A percentile compares a stretch with the other conserved stretches of the same genome.
Evolutionary conservation across 2,888 invertebrate genomes (phyloP).

Genomic region (Arenicola marina): DNA sequence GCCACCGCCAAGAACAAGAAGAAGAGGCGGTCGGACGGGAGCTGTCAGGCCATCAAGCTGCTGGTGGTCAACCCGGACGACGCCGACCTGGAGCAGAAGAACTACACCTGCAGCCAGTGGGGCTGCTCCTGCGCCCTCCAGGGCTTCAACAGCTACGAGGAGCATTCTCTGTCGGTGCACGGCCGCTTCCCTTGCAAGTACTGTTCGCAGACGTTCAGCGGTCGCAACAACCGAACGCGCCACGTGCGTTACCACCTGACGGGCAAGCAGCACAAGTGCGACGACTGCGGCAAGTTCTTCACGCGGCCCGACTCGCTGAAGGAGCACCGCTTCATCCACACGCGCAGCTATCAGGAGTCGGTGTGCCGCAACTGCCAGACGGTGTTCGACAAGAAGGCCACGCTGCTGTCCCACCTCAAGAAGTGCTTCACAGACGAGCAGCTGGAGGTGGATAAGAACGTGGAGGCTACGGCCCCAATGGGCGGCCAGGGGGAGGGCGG

Average conservation of each 20-base stretch:
- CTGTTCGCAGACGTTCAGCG: constrained; percentile 32
- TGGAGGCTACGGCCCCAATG: too few species aligned
- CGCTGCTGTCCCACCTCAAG: constrained; percentile 32
- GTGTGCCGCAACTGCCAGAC: constrained; percentile 25
- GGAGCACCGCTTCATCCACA: constrained; percentile 35
- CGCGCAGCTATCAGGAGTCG: constrained; percentile 26
- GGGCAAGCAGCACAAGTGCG: constrained; percentile 24
- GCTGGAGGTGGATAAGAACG: constrained; percentile 8
- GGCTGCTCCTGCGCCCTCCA: constrained; percentile 13
- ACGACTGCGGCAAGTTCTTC: constrained; percentile 29
- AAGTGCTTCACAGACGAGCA: constrained; percentile 24
- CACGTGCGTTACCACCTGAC: constrained; percentile 23
- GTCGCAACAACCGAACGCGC: constrained; percentile 31
- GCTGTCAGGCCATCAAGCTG: background rate
- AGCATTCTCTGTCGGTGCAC: constrained; percentile 23
- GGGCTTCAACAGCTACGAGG: constrained; percentile 27
- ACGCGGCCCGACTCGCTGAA: constrained; percentile 29
- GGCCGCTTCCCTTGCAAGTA: constrained; percentile 31
- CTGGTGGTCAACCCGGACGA: background rate
- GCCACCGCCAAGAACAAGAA: background rate
- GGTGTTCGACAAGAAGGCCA: constrained; percentile 25
- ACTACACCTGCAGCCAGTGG: background rate
- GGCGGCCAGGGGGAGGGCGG: too few species aligned
- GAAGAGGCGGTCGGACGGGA: background rate
- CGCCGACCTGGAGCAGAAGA: constrained; percentile 1